phyloP scores from a whole-genome alignment of 1,140 invertebrate species.

The Melanaphis sacchari region DNA sequence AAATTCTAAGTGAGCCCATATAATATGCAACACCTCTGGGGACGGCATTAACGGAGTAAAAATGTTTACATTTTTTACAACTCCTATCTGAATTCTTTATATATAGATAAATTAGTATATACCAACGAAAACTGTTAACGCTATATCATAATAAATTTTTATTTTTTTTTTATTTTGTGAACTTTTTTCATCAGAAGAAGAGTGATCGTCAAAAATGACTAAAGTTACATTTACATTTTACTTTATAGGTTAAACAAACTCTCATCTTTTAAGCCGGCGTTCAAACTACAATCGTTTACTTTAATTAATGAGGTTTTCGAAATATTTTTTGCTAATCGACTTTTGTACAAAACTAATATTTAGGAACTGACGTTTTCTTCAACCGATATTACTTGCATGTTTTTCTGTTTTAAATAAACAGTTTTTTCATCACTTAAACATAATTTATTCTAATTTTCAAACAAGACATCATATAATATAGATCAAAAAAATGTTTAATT shows the following conservation, averaged over 20 bases:
- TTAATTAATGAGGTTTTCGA: neutral
- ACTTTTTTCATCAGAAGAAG: neutral
- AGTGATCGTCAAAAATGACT: constrained; percentile 5
- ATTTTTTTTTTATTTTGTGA: neutral
- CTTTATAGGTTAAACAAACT: constrained; percentile 12
- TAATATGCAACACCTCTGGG: neutral
- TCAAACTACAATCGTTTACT: constrained; percentile 13
- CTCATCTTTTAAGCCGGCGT: neutral
- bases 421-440: neutral
- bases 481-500: neutral
- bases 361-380: neutral
- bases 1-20: neutral
- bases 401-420: neutral
- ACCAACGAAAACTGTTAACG: neutral
- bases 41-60: neutral
- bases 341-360: constrained; percentile 1
- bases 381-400: neutral
- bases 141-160: neutral
- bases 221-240: constrained; percentile 2
- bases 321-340: neutral
- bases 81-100: neutral
- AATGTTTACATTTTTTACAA: neutral
- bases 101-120: constrained; percentile 2
- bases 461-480: neutral
- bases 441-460: neutral